Conservation (phyloP, 2,888 invertebrate genomes). For the Unio pictorum region DNA sequence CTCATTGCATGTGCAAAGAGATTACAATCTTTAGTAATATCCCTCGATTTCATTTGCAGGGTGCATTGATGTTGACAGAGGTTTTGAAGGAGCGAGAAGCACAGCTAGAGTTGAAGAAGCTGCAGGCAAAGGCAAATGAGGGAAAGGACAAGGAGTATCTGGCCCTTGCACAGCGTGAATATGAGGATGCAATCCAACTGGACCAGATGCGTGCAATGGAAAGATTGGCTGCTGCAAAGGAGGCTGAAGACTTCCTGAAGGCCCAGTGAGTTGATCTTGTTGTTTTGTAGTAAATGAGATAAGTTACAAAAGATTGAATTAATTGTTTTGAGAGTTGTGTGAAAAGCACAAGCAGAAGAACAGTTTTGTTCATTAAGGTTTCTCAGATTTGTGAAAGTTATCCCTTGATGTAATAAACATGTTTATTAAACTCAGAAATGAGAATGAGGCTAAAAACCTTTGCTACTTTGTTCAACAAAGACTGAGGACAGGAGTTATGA, state of each 20-base stretch:
- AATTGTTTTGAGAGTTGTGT: too few species aligned
- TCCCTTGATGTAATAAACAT: too few species aligned
- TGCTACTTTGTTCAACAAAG: too few species aligned
- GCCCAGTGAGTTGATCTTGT: slow-evolving; percentile 59
- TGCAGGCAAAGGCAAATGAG: slow-evolving; percentile 55
- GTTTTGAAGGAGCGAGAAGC: slow-evolving; percentile 72
- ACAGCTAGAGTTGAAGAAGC: slow-evolving; percentile 69
- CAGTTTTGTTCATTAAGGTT: too few species aligned
- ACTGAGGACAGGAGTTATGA: too few species aligned
- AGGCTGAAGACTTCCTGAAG: slow-evolving; percentile 58
- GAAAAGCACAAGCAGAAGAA: too few species aligned
- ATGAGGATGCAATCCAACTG: slow-evolving; percentile 60
- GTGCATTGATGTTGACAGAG: slow-evolving; percentile 70
- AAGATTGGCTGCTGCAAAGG: slow-evolving; percentile 49
- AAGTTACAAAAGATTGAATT: too few species aligned
- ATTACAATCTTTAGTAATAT: too few species aligned
- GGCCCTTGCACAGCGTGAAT: slow-evolving; percentile 51
- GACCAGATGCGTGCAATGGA: slow-evolving; percentile 61
- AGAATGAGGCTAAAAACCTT: too few species aligned
- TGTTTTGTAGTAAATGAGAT: neutral
- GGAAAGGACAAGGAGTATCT: slow-evolving; percentile 61
- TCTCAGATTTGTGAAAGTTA: too few species aligned
- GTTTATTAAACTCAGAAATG: too few species aligned
- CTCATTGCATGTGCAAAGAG: too few species aligned
- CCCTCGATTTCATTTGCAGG: slow-evolving; percentile 44